Evolutionary conservation across 2,888 invertebrate genomes (phyloP), one percentile per base, ranked within the genome.

Genomic region (Drosophila multiciliata): DNA sequence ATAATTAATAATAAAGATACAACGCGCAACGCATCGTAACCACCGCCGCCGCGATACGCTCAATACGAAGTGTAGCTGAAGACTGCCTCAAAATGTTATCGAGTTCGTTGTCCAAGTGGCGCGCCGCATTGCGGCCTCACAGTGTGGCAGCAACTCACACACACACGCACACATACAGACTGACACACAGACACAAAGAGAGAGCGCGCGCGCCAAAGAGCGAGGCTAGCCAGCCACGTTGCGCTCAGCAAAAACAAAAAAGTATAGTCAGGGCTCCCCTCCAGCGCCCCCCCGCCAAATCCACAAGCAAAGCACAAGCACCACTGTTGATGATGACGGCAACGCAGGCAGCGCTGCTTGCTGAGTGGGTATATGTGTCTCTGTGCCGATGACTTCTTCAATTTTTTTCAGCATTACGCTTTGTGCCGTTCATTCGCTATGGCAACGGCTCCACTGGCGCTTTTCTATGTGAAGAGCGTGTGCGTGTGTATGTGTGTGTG

Each of bases 31-130:
- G 91, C 87, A 87, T 87, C 87, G 87, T 90, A 87, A 49, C 36
- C 57, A 87, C 90, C 92, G 92, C 90, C 90, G 90, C 91, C 90
- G 90, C 92, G 93, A 93, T 92, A 92, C 92, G 92, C 91, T 92
- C 93, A 91, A 92, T 92, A 91, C 93, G 92, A 91, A 92, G 92
- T 93, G 92, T 92, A 92, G 91, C 91, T 92, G 92, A 93, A 93
- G 93, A 93, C 93, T 93, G 93, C 92, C 92, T 92, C 92, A 92
- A 93, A 93, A 92, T 93, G 92, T 92, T 92, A 92, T 92, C 91
- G 92, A 92, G 92, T 92, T 92, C 91, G 92, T 92, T 92, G 92
- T 92, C 92, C 80, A 88, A 78, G 82, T 76, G 71, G 70, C 78
- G 87, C 85, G 82, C 84, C 86, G 89, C 85, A 82, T 73, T 78